Evolutionary conservation across 2,888 invertebrate genomes (phyloP), one percentile per base, ranked within the genome.

Genomic region (Sphecodes monilicornis): DNA sequence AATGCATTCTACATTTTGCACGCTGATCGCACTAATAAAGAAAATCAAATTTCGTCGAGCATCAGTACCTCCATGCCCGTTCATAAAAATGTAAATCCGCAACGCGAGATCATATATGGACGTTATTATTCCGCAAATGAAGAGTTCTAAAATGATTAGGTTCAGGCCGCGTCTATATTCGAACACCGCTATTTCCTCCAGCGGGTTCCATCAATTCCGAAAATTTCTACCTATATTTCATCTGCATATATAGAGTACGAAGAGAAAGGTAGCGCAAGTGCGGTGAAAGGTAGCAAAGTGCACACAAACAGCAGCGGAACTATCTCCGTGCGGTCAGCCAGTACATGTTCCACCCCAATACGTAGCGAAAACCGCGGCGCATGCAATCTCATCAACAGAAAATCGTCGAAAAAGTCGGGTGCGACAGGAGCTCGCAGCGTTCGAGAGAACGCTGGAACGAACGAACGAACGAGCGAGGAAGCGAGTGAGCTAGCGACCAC

Each of bases 311-410:
- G 46, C 71, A n/a, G 68, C 39, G 68, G 22, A 68, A 68, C 68
- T 68, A 68, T 68, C 68, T 68, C 68, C 36, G 43, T 32, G 43
- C 43, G 43, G 71, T 71, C 43, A 71, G 36, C 68, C 68, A 13
- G 68, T 68, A 68, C 68, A 39, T 68, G 39, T 68, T 39, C 68
- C 39, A 41, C 41, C 41, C 60, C 60, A 32, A 64, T 75, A 41
- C 80, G 36, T 29, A 60, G 54, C 22, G 78, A 68, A 80, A 82
- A 74, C 69, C 64, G 43, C 71, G 66, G 41, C 29, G 68, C 66
- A 54, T 68, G 77, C 75, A 84, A 78, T 78, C 75, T 66, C 46
- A 54, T 75, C 66, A 26, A 18, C 50, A n/a, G 46, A 74, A 75
- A 80, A 83, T 79, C 69, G 72, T 68, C 39, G 64, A 46, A 70